These are phyloP conservation scores for Hypotaenidia philippensis DNA, from an alignment of 2,797 vertebrate genomes.

Conservation along the genomic window DNA sequence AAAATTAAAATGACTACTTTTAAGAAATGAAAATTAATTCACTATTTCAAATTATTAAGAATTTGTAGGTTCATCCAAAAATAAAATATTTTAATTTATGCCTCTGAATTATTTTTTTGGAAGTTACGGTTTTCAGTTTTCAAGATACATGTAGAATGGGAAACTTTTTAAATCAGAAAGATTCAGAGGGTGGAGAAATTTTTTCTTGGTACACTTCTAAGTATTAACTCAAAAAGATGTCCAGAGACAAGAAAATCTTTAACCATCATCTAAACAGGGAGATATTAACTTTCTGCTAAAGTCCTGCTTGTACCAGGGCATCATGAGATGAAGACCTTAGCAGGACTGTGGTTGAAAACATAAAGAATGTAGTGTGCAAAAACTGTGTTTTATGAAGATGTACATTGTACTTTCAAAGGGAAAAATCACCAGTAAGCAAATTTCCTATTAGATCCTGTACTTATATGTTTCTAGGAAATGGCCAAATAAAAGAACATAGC, in stretches of 20 bases:
- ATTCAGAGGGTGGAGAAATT: background rate
- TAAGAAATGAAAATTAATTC: background rate
- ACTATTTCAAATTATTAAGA: background rate
- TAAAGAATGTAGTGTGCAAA: background rate
- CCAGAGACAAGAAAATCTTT: background rate
- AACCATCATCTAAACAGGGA: background rate
- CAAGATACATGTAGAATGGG: background rate
- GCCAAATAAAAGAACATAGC: background rate
- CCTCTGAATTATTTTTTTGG: background rate
- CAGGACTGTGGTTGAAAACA: background rate
- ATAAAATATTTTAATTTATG: background rate
- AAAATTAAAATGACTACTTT: background rate
- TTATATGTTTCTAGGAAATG: background rate
- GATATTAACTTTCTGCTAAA: background rate
- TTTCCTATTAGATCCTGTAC: background rate
- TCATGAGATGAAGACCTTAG: background rate
- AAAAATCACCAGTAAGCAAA: fast-evolving
- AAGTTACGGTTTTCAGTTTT: background rate
- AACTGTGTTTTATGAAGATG: background rate
- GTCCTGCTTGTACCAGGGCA: background rate
- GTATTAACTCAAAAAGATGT: background rate
- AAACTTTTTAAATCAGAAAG: background rate
- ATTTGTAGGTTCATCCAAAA: background rate
- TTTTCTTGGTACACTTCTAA: background rate
- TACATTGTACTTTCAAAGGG: background rate